phyloP scores from a whole-genome alignment of 2,888 invertebrate species.

The Dryomyza anilis region DNA sequence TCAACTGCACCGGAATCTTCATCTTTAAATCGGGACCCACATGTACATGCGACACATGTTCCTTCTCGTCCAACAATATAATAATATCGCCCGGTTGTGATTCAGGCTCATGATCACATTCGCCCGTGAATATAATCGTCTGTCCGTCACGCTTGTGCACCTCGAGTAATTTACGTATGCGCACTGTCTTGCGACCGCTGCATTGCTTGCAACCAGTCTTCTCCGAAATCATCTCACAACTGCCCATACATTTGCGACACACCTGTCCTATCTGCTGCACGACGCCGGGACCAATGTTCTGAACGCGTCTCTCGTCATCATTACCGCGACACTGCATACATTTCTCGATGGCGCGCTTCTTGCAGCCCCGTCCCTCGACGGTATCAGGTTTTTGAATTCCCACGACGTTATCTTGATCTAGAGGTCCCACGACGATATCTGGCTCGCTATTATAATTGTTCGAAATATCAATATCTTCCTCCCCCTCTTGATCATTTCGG shows the following conservation, averaged over 20 bases:
- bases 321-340: conserved; percentile 88
- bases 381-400: too few species aligned
- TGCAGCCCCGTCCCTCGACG: conserved; percentile 94
- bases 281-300: conserved; percentile 69
- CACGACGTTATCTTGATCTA: too few species aligned
- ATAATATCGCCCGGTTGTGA: conserved; percentile 94
- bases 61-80: conserved; percentile 93
- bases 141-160: conserved; percentile 97
- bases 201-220: conserved; percentile 95
- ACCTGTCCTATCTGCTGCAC: conserved; percentile 89
- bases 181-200: conserved; percentile 85
- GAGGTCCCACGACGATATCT: too few species aligned
- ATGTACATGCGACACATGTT: conserved; percentile 76
- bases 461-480: too few species aligned
- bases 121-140: conserved; percentile 90
- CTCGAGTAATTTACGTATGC: conserved; percentile 92
- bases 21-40: conserved; percentile 78
- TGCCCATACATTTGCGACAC: conserved; percentile 86
- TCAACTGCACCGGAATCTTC: conserved; percentile 83
- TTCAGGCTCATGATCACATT: conserved; percentile 96
- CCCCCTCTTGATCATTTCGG: too few species aligned
- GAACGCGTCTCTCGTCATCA: conserved; percentile 72
- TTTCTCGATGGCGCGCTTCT: conserved; percentile 86
- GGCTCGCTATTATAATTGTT: too few species aligned
- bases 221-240: conserved; percentile 82